Percentiles rank a stretch among this genome's conserved stretches.
phyloP scores from a whole-genome alignment of 1,140 invertebrate species.

The Meloidogyne hapla region DNA sequence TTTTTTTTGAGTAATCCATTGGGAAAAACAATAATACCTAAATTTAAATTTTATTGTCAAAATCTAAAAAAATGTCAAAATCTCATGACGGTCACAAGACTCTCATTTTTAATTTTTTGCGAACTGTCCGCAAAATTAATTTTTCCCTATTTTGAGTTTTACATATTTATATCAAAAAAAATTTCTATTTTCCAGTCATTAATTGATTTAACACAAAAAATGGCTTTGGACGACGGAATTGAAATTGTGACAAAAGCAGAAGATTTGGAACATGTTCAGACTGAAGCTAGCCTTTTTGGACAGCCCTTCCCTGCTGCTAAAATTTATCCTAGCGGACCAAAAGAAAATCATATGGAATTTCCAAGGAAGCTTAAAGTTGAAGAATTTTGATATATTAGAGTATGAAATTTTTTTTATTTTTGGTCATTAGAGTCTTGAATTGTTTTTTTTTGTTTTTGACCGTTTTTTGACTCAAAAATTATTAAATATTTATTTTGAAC shows the following conservation, averaged over 20 bases:
- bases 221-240: slow-evolving; percentile 47
- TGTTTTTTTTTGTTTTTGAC: too few relatives aligned
- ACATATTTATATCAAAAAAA: slow-evolving; percentile 10
- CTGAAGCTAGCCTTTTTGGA: slow-evolving; percentile 43
- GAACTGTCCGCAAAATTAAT: slow-evolving; percentile 7
- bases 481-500: too few relatives aligned
- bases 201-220: slow-evolving; percentile 54
- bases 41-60: too few relatives aligned
- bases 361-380: slow-evolving; percentile 53
- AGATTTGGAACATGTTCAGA: slow-evolving; percentile 45
- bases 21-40: too few relatives aligned
- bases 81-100: too few relatives aligned
- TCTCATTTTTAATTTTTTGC: too few relatives aligned
- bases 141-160: slow-evolving; percentile 23
- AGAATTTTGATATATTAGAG: slow-evolving; percentile 43
- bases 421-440: too few relatives aligned
- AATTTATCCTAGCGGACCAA: slow-evolving; percentile 44
- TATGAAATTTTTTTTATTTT: neutral
- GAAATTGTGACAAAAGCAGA: slow-evolving; percentile 33
- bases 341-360: slow-evolving; percentile 46
- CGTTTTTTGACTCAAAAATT: too few relatives aligned
- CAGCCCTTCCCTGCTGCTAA: slow-evolving; percentile 44
- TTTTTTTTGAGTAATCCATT: too few relatives aligned
- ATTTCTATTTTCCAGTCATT: slow-evolving; percentile 45
- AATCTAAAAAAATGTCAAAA: too few relatives aligned